Conservation (phyloP, 2,113 vertebrate species). For the Pelmatolapia mariae region DNA sequence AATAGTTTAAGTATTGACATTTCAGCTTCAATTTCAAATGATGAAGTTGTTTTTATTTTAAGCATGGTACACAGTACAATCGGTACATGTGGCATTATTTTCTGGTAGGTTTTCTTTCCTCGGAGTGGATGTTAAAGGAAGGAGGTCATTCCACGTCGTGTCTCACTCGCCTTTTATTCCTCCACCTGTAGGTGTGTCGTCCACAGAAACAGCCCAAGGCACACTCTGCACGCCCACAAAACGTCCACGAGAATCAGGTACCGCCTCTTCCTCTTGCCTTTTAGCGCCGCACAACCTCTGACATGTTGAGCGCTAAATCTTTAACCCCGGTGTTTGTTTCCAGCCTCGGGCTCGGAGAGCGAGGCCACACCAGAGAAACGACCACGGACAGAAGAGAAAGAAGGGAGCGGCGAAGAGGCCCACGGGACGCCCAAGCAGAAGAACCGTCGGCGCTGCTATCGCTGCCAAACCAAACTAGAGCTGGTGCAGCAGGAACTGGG, state of each 20-base stretch:
- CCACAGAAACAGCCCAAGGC: constrained; percentile 86
- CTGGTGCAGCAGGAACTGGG: constrained; percentile 95
- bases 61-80: background rate
- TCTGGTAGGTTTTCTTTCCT: background rate
- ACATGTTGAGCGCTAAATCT: background rate
- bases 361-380: constrained; percentile 88
- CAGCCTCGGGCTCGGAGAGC: constrained; percentile 83
- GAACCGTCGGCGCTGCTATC: constrained; percentile 90
- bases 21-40: background rate
- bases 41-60: background rate
- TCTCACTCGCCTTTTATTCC: background rate
- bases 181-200: constrained; percentile 78
- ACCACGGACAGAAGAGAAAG: constrained; percentile 75
- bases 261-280: background rate
- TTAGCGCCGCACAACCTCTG: background rate
- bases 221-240: constrained; percentile 87
- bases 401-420: constrained; percentile 66
- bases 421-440: constrained; percentile 83
- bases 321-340: background rate
- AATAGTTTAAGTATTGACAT: background rate
- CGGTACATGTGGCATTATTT: background rate
- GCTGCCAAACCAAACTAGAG: constrained; percentile 95
- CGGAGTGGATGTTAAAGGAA: background rate
- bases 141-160: background rate
- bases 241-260: constrained; percentile 91